Conservation (phyloP, 2,113 vertebrate species). For the Antechinus stuartii region DNA sequence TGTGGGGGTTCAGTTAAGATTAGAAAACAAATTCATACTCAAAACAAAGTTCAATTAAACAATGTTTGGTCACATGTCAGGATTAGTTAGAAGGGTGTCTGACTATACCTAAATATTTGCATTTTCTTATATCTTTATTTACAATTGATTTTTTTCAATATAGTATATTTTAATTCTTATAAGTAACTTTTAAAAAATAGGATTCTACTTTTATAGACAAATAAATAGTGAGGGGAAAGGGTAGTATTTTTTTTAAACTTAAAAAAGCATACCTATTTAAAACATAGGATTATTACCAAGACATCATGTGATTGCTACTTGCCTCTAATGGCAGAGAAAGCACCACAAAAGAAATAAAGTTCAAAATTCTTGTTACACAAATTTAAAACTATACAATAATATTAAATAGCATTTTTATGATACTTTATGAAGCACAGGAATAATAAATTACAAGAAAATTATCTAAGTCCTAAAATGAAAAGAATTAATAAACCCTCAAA, state of each 20-base stretch:
- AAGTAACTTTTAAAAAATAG: neutral
- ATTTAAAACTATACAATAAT: neutral
- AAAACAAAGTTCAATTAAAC: neutral
- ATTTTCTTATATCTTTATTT: neutral
- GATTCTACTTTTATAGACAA: neutral
- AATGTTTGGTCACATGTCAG: neutral
- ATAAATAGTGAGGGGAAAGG: neutral
- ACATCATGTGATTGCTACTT: neutral
- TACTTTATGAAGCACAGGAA: neutral
- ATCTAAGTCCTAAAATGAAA: neutral
- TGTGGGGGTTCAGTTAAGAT: neutral
- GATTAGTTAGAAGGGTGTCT: neutral
- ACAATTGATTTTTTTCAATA: neutral
- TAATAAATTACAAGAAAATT: neutral
- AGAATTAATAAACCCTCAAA: fast-evolving
- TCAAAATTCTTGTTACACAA: neutral
- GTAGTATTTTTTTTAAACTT: neutral
- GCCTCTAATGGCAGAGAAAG: neutral
- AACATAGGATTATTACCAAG: neutral
- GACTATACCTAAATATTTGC: neutral
- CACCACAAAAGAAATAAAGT: neutral
- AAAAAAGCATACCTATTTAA: neutral
- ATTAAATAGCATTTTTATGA: neutral
- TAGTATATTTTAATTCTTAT: neutral
- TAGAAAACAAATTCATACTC: neutral